Evolutionary conservation across 2,888 invertebrate genomes (phyloP).

Genomic region (Drosophila longiperda): DNA sequence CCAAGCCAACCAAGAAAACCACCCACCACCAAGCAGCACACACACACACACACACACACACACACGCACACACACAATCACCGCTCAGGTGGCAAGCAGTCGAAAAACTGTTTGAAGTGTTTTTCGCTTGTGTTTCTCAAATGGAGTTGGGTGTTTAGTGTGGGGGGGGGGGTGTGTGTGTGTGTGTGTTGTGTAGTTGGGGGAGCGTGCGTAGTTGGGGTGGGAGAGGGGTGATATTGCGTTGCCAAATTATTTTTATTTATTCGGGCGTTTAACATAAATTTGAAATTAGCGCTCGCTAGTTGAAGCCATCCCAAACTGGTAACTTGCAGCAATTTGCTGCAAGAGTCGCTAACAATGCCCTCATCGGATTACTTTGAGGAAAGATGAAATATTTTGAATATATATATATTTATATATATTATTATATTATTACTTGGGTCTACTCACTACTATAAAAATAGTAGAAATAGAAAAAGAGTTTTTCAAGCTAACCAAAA

Average conservation of each 20-base stretch:
- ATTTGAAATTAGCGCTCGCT: constrained; percentile 55
- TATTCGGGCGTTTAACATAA: constrained; percentile 76
- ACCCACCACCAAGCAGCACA: constrained; percentile 5
- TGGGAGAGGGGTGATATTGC: not conserved
- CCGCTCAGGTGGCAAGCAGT: constrained; percentile 52
- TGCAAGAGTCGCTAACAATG: constrained; percentile 12
- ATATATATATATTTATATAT: not conserved
- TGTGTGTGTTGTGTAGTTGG: not conserved
- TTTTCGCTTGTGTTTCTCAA: constrained; percentile 10
- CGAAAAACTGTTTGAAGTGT: constrained; percentile 72
- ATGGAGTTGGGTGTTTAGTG: not conserved
- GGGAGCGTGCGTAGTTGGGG: not conserved
- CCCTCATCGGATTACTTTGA: not conserved
- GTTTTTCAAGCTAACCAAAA: no score
- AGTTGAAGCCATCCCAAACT: constrained; percentile 56
- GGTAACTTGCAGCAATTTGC: constrained; percentile 15
- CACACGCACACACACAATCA: constrained; percentile 8
- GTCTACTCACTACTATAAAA: no score
- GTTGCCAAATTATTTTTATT: constrained; percentile 77
- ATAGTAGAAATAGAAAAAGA: no score
- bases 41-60: not conserved
- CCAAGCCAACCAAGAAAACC: constrained; percentile 15
- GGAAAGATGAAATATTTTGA: not conserved
- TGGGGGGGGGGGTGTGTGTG: not conserved
- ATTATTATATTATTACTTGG: no score